Conservation (phyloP, 2,888 invertebrate genomes). For the Scaptomyza reducta region DNA sequence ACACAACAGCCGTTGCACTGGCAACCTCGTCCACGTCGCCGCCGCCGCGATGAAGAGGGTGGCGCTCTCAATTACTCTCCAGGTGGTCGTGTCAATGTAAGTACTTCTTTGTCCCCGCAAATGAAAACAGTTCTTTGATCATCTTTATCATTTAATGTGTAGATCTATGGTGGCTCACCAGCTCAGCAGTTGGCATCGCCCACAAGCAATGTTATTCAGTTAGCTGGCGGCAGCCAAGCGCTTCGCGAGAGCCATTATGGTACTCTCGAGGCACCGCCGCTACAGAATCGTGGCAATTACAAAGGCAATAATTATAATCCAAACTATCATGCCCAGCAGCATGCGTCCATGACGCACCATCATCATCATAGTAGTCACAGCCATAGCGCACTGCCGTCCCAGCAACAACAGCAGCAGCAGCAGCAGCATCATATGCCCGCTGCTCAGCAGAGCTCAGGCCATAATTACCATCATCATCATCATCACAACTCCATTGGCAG, state of each 20-base stretch:
- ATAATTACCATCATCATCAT: constrained; percentile 63
- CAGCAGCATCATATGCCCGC: constrained; percentile 59
- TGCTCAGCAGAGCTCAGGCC: constrained; percentile 57
- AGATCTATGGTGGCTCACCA: constrained; percentile 72
- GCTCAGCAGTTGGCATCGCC: constrained; percentile 66
- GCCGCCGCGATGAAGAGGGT: constrained; percentile 81
- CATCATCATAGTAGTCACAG: constrained; percentile 57
- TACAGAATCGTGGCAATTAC: constrained; percentile 79
- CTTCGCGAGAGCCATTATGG: constrained; percentile 72
- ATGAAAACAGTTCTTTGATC: neutral
- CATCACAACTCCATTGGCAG: constrained; percentile 62
- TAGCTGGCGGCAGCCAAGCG: constrained; percentile 54
- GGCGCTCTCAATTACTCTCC: constrained; percentile 80
- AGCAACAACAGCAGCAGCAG: constrained; percentile 63
- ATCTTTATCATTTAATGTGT: constrained; percentile 8
- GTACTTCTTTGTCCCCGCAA: constrained; percentile 9
- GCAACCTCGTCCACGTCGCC: constrained; percentile 79
- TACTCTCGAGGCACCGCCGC: constrained; percentile 70
- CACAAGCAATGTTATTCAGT: constrained; percentile 54
- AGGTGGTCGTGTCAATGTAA: constrained; percentile 73
- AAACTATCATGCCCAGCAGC: constrained; percentile 79
- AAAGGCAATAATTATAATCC: constrained; percentile 82
- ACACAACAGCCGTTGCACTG: constrained; percentile 73
- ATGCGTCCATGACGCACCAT: constrained; percentile 70
- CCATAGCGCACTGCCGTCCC: constrained; percentile 57